Conservation (phyloP, 1,140 invertebrate species). For the Heliconius congener region DNA sequence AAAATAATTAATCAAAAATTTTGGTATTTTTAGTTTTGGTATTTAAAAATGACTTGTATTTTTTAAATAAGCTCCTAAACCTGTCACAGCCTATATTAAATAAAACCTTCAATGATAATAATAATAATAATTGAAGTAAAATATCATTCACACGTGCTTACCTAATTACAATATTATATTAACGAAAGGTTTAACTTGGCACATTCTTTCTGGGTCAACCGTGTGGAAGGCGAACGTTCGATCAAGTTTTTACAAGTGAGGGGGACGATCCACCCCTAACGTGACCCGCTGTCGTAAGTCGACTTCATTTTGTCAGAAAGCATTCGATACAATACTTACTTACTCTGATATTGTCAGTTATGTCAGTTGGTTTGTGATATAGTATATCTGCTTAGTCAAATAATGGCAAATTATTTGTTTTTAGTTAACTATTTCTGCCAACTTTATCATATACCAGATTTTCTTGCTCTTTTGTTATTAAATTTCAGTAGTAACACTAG, state of each 20-base stretch:
- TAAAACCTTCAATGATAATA: too few relatives aligned
- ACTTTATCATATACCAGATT: too few relatives aligned
- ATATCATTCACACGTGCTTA: constrained; percentile 6
- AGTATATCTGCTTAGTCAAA: background rate
- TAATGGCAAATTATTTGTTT: too few relatives aligned
- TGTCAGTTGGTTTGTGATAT: background rate
- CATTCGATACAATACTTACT: constrained; percentile 13
- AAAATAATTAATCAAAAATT: background rate
- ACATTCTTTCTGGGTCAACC: constrained; percentile 26
- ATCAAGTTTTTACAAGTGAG: constrained; percentile 29
- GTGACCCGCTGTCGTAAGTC: constrained; percentile 27
- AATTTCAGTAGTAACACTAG: too few relatives aligned
- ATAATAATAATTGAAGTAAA: background rate
- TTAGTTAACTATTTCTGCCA: too few relatives aligned
- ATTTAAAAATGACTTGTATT: background rate
- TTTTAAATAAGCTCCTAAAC: background rate
- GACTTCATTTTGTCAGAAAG: constrained; percentile 21
- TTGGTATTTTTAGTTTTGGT: background rate
- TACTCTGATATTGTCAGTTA: constrained; percentile 7
- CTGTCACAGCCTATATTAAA: too few relatives aligned
- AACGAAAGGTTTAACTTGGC: constrained; percentile 5
- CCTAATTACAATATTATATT: constrained; percentile 1
- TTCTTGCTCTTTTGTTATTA: too few relatives aligned
- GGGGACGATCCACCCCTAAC: constrained; percentile 21
- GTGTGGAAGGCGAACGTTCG: constrained; percentile 29